Evolutionary conservation across 2,797 vertebrate genomes (phyloP), one percentile per base, ranked within the genome.

Genomic region (Anguilla pacifica): DNA sequence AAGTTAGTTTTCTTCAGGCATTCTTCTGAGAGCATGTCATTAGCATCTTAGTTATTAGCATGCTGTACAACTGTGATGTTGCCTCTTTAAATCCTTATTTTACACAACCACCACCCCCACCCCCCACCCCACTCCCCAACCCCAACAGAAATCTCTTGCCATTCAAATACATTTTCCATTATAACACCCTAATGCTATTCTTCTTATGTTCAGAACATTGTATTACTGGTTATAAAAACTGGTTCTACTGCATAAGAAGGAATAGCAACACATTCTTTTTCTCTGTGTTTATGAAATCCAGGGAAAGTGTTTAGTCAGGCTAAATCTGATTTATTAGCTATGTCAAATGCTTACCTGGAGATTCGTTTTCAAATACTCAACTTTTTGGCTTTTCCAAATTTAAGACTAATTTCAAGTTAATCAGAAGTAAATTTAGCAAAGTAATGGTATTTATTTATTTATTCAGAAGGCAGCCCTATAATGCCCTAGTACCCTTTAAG

Each of bases 21-120:
- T 46, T 49, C 39, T 22, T 82, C 79, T 49, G 6, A 82, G 46
- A 82, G 79, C 43, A 82, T 49, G 19, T 82, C 22, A 70, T 70
- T 70, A n/a, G 64, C 64, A n/a, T 70, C 57, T 17, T 59, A 39
- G 74, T 77, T 77, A 77, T 77, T 77, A 39, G 79, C 46, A 82
- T 51, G 7, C 79, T 25, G 79, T 82, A 49, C 0, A 11, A 49
- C 43, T 49, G 19, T 81, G 77, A 81, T 49, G 39, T 51, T 51
- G 6, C 19, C 15, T 82, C 15, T 82, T 51, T 82, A 35, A 82
- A 25, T 51, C 46, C 19, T 49, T 49, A 19, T 46, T 51, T 82
- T n/a, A 82, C 43, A 39, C 72, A 77, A 17, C 6, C 35, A 74
- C 28, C 11, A 74, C 72, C 3, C 35, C 4, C 43, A 0, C 31